phyloP scores from a whole-genome alignment of 2,888 invertebrate genomes.

The Hartigia nigra region DNA sequence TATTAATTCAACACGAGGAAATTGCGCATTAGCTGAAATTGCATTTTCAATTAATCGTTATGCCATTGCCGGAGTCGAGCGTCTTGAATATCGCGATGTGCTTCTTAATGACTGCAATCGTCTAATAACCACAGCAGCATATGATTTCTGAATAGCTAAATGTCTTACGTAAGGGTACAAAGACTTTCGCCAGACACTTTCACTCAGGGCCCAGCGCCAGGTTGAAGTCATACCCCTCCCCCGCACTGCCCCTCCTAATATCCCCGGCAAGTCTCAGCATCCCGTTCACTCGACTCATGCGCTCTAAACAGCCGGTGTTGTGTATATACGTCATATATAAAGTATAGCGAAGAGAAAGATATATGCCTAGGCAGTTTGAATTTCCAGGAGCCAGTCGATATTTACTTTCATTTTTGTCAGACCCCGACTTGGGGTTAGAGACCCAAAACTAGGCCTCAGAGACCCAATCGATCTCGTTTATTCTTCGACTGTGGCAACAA shows the following conservation, averaged over 20 bases:
- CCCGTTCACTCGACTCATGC: constrained; percentile 55
- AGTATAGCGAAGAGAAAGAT: not conserved
- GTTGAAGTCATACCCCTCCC: not conserved
- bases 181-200: constrained; percentile 65
- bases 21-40: not conserved
- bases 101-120: constrained; percentile 6
- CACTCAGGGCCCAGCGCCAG: constrained; percentile 48
- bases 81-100: not conserved
- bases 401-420: constrained; percentile 49
- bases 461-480: not conserved
- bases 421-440: constrained; percentile 14
- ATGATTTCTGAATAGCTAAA: constrained; percentile 58
- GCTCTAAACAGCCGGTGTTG: constrained; percentile 3
- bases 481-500: not conserved
- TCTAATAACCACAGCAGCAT: constrained; percentile 27
- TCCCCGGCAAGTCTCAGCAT: constrained; percentile 48
- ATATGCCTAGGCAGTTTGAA: not conserved
- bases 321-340: not conserved
- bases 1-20: not conserved
- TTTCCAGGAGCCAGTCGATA: constrained; percentile 12
- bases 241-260: constrained; percentile 9
- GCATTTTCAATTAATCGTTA: not conserved
- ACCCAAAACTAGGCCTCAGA: constrained; percentile 3
- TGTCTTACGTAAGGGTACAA: constrained; percentile 60
- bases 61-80: not conserved